Evolutionary conservation across 2,113 vertebrate species (phyloP).

Genomic region (Hippocampus abdominalis): DNA sequence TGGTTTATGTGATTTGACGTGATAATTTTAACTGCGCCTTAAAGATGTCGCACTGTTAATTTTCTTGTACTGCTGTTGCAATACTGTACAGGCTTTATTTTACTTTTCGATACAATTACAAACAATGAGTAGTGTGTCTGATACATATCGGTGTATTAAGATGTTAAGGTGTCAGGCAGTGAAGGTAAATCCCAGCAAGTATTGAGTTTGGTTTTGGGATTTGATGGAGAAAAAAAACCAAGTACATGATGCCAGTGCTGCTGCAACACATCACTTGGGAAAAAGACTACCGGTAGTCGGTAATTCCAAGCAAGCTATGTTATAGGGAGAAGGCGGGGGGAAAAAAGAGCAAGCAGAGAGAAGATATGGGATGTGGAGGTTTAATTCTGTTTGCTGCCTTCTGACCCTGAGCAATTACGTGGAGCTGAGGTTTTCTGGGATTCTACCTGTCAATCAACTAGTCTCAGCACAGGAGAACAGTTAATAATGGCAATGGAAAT

Average conservation of each 20-base stretch:
- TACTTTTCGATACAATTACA: not conserved
- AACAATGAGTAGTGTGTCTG: constrained; percentile 1
- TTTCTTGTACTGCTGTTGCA: not conserved
- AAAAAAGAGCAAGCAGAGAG: constrained; percentile 19
- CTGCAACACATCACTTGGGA: constrained; percentile 39
- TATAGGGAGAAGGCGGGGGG: constrained; percentile 43
- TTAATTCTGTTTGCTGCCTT: constrained; percentile 38
- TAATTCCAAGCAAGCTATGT: constrained; percentile 64
- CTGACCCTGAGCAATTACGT: constrained; percentile 64
- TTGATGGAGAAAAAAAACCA: constrained; percentile 10
- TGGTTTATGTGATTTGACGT: no score
- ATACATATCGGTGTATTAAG: not conserved
- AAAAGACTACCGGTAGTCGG: constrained; percentile 61
- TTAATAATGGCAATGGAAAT: constrained; percentile 16
- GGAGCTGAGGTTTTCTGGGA: constrained; percentile 54
- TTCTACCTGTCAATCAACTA: constrained; percentile 58
- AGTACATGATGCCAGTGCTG: constrained; percentile 26
- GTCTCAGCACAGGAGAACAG: constrained; percentile 7
- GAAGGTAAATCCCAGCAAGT: constrained; percentile 18
- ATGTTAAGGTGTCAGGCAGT: not conserved
- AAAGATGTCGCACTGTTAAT: not conserved
- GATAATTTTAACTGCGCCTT: no score
- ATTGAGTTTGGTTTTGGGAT: constrained; percentile 22
- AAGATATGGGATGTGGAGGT: constrained; percentile 32
- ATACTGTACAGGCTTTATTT: not conserved